These are phyloP conservation scores for Hetaerina americana DNA, from an alignment of 1,140 invertebrate species.

Conservation along the genomic window DNA sequence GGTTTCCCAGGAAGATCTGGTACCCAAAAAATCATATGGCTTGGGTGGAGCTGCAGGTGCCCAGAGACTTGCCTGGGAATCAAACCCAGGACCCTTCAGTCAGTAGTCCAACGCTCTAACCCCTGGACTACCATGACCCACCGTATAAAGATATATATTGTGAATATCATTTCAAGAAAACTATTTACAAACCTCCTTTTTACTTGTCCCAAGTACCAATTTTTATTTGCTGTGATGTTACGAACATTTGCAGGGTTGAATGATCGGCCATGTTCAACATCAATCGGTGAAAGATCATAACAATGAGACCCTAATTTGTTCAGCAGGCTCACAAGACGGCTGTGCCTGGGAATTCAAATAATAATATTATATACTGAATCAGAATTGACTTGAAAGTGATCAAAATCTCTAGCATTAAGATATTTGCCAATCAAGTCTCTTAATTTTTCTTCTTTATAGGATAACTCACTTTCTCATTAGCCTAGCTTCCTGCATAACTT, in stretches of 20 bases:
- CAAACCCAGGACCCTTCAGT: no score
- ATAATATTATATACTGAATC: no score
- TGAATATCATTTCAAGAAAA: conserved; percentile 5
- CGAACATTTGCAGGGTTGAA: conserved; percentile 33
- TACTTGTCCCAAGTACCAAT: conserved; percentile 41
- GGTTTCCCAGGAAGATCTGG: no score
- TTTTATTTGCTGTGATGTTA: conserved; percentile 32
- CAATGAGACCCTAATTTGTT: conserved; percentile 40
- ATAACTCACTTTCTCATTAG: conserved; percentile 37
- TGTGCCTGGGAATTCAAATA: no score
- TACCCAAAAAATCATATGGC: no score
- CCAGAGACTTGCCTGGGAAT: no score
- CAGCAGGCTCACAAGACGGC: conserved; percentile 39
- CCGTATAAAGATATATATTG: conserved; percentile 1
- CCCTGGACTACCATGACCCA: no score
- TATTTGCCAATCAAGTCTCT: background rate
- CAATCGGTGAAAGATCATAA: conserved; percentile 34
- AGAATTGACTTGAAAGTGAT: no score
- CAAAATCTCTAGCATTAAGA: no score
- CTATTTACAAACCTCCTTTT: conserved; percentile 23
- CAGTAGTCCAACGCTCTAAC: no score
- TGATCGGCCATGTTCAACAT: conserved; percentile 29
- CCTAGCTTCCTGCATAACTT: conserved; percentile 33
- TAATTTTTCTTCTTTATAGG: no score
- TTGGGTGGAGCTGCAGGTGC: no score